These are phyloP conservation scores for Schizaphis graminum DNA, from an alignment of 2,888 invertebrate species.

Conservation along the genomic window DNA sequence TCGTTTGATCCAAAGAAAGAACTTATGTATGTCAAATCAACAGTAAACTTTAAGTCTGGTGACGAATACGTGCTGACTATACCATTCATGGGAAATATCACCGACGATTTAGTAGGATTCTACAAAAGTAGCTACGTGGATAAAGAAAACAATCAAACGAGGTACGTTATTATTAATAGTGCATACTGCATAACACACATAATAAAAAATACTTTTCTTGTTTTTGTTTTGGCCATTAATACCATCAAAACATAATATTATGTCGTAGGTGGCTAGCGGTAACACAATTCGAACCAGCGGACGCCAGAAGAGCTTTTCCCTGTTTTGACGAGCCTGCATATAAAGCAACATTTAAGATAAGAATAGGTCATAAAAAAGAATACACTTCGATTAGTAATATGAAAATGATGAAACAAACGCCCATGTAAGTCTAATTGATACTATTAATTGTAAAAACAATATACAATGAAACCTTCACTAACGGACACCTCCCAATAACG, in stretches of 20 bases:
- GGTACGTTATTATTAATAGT: not conserved
- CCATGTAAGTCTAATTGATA: slow-evolving; percentile 73
- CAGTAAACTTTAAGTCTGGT: slow-evolving; percentile 72
- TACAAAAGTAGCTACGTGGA: slow-evolving; percentile 80
- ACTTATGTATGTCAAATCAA: slow-evolving; percentile 75
- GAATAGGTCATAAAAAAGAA: slow-evolving; percentile 76
- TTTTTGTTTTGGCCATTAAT: not conserved
- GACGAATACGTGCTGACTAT: slow-evolving; percentile 75
- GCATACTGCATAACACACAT: not conserved
- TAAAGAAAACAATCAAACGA: slow-evolving; percentile 71
- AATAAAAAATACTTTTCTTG: not conserved
- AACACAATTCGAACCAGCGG: slow-evolving; percentile 85
- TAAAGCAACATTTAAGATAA: slow-evolving; percentile 85
- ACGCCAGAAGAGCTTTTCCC: slow-evolving; percentile 87
- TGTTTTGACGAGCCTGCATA: slow-evolving; percentile 92
- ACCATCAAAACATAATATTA: not conserved
- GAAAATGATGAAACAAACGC: slow-evolving; percentile 75
- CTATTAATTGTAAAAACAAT: not conserved
- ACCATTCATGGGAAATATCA: slow-evolving; percentile 76
- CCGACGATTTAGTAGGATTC: slow-evolving; percentile 78
- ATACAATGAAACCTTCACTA: too few relatives aligned
- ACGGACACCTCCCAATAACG: too few relatives aligned
- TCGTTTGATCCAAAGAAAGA: slow-evolving; percentile 75
- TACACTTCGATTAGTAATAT: slow-evolving; percentile 83
- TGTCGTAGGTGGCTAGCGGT: slow-evolving; percentile 78